These are phyloP conservation scores for Tryphoninae sp. DNA, from an alignment of 2,888 invertebrate species.

Conservation along the genomic window DNA sequence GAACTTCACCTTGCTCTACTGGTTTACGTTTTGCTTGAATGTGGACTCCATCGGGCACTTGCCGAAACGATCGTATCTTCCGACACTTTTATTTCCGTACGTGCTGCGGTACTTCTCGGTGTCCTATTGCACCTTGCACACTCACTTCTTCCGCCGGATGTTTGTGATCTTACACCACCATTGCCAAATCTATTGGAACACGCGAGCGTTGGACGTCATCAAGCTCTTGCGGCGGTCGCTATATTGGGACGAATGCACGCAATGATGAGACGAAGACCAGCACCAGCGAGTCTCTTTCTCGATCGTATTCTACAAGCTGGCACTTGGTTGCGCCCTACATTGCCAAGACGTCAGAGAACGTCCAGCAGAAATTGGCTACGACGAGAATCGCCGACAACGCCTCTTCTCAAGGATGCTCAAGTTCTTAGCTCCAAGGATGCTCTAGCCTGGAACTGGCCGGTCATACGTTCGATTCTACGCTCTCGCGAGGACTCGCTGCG, in stretches of 20 bases:
- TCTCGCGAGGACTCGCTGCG: conserved; percentile 83
- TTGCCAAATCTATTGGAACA: conserved; percentile 91
- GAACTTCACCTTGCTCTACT: conserved; percentile 95
- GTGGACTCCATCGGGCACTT: conserved; percentile 92
- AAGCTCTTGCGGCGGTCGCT: conserved; percentile 91
- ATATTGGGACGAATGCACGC: conserved; percentile 90
- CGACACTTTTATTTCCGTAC: conserved; percentile 94
- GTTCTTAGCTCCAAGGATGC: conserved; percentile 92
- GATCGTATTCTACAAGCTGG: conserved; percentile 87
- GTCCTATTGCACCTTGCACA: conserved; percentile 94
- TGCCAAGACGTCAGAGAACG: conserved; percentile 73
- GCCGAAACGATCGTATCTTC: conserved; percentile 95
- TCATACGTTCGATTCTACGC: conserved; percentile 85
- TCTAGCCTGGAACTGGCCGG: conserved; percentile 95
- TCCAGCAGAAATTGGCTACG: conserved; percentile 76
- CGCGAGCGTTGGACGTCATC: conserved; percentile 90
- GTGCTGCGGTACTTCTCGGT: conserved; percentile 94
- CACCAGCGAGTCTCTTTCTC: conserved; percentile 91
- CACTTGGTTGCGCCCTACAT: conserved; percentile 75
- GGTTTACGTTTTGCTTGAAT: conserved; percentile 93
- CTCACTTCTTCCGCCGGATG: conserved; percentile 92
- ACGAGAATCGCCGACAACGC: conserved; percentile 76
- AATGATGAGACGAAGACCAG: conserved; percentile 90
- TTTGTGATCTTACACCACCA: conserved; percentile 91
- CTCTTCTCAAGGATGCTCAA: conserved; percentile 88